These are phyloP conservation scores for Cyaniris semiargus DNA, from an alignment of 2,888 invertebrate species.

Conservation along the genomic window DNA sequence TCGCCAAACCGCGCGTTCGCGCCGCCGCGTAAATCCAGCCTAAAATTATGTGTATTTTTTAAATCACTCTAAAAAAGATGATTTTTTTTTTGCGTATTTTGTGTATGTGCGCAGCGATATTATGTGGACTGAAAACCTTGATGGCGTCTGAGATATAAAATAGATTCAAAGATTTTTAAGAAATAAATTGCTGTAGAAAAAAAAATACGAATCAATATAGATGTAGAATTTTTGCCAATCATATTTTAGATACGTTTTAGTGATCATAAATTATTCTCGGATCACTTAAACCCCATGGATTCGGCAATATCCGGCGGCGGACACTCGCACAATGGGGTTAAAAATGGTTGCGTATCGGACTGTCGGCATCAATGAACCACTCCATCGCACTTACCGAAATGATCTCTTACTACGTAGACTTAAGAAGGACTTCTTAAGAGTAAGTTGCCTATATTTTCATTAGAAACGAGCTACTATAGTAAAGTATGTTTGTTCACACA, in stretches of 20 bases:
- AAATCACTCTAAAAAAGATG: too few species aligned
- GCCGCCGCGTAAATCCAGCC: too few species aligned
- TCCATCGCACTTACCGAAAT: conserved; percentile 50
- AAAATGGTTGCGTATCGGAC: conserved; percentile 68
- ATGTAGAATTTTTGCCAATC: background rate
- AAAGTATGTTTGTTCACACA: background rate
- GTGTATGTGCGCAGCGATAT: too few species aligned
- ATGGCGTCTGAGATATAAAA: too few species aligned
- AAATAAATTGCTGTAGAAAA: too few species aligned
- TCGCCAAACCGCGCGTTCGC: too few species aligned
- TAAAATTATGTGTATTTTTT: too few species aligned
- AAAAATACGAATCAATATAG: background rate
- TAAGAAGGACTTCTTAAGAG: background rate
- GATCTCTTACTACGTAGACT: conserved; percentile 26
- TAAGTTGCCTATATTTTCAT: background rate
- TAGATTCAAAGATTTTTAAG: too few species aligned
- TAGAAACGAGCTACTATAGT: background rate
- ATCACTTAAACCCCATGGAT: conserved; percentile 60
- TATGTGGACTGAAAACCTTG: too few species aligned
- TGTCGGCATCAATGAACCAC: conserved; percentile 67
- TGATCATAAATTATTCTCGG: conserved; percentile 62
- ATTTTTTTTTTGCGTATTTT: too few species aligned
- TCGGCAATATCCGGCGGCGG: conserved; percentile 50
- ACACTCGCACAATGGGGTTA: conserved; percentile 71
- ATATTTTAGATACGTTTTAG: conserved; percentile 35